phyloP scores from a whole-genome alignment of 1,140 invertebrate species.

The Gryon sp. region DNA sequence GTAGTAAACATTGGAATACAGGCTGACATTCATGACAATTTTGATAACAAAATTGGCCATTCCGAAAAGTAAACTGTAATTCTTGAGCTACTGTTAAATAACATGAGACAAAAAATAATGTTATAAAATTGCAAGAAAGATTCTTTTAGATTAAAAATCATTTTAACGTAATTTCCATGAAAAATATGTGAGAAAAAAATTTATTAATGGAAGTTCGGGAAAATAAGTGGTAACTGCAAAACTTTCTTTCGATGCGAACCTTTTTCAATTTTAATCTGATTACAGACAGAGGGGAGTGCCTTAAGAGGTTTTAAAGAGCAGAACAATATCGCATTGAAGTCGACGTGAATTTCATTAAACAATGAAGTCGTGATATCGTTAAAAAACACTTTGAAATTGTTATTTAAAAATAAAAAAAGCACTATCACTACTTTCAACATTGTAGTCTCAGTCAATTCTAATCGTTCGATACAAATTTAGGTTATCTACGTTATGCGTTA shows the following conservation, averaged over 20 bases:
- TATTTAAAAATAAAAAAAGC: constrained; percentile 14
- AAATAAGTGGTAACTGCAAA: constrained; percentile 13
- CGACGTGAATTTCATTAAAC: constrained; percentile 43
- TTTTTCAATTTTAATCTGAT: constrained; percentile 54
- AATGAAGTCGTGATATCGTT: constrained; percentile 30
- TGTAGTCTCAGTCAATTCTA: constrained; percentile 16
- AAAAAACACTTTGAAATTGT: constrained; percentile 37
- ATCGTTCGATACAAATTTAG: constrained; percentile 16
- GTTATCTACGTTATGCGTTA: constrained; percentile 4
- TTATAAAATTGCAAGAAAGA: too few relatives aligned
- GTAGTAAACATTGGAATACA: constrained; percentile 5
- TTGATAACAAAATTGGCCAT: neutral
- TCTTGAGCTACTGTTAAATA: too few relatives aligned
- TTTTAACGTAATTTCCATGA: neutral
- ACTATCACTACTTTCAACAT: neutral
- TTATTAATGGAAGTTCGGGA: constrained; percentile 13
- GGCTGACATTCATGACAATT: too few relatives aligned
- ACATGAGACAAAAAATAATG: too few relatives aligned
- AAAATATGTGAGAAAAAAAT: neutral
- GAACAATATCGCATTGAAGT: constrained; percentile 35
- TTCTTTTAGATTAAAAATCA: too few relatives aligned
- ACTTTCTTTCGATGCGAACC: constrained; percentile 24
- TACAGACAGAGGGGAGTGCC: constrained; percentile 21
- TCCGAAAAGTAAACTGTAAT: too few relatives aligned
- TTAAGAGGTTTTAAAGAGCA: constrained; percentile 33